These are phyloP conservation scores for Rotaria macrura DNA, from an alignment of 2,888 invertebrate species.

Conservation along the genomic window DNA sequence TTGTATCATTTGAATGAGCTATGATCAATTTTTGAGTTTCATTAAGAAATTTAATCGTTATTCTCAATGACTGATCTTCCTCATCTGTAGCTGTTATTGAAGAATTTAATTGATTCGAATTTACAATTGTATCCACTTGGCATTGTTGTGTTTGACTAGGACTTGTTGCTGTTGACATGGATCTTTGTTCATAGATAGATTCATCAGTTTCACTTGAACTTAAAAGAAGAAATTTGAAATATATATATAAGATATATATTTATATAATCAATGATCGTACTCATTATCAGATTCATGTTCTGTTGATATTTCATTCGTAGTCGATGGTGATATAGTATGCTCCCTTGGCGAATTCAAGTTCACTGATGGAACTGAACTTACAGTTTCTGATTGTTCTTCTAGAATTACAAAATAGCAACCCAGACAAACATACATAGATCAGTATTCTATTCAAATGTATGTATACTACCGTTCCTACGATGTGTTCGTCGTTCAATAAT, in stretches of 20 bases:
- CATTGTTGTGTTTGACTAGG: neutral
- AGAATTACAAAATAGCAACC: neutral
- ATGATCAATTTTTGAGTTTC: slow-evolving; percentile 47
- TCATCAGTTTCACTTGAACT: neutral
- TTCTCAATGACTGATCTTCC: neutral
- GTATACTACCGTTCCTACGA: neutral
- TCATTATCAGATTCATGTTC: slow-evolving; percentile 1
- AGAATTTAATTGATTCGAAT: neutral
- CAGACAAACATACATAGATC: too few species aligned
- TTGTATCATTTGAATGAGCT: slow-evolving; percentile 44
- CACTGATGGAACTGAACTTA: neutral
- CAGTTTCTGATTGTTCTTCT: neutral
- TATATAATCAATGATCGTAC: neutral
- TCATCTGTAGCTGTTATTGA: neutral
- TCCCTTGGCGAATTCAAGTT: neutral
- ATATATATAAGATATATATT: neutral
- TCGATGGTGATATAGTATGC: neutral
- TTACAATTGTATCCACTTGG: neutral
- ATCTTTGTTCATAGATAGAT: neutral
- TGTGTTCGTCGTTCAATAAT: slow-evolving; percentile 28
- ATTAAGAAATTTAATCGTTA: slow-evolving; percentile 47
- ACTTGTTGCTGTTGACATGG: neutral
- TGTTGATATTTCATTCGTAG: neutral
- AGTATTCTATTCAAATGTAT: neutral
- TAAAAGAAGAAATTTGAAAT: neutral